Conservation (phyloP, 2,797 vertebrate species). For the Syndactyla subalaris region DNA sequence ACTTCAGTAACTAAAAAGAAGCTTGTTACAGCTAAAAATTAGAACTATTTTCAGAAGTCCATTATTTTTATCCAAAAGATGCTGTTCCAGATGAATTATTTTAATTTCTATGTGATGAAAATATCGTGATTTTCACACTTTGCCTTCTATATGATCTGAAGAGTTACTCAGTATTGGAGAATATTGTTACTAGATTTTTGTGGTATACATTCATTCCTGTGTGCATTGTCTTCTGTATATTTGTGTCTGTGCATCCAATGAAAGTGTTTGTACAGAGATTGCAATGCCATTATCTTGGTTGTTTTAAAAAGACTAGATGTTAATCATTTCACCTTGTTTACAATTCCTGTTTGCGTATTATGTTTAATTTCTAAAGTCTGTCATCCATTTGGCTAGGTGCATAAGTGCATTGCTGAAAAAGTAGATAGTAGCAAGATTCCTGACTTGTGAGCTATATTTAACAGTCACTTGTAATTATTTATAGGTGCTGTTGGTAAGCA, state of each 20-base stretch:
- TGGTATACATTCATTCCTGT: neutral
- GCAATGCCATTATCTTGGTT: neutral
- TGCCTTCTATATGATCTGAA: neutral
- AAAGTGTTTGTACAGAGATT: neutral
- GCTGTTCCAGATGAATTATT: neutral
- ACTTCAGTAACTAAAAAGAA: neutral
- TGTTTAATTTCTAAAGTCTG: neutral
- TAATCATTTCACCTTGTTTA: neutral
- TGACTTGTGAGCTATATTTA: neutral
- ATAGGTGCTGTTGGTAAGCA: conserved; percentile 94
- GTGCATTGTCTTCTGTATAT: neutral
- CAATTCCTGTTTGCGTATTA: neutral
- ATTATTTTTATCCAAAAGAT: neutral
- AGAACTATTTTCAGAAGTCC: neutral
- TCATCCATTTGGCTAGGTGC: neutral
- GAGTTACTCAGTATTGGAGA: neutral
- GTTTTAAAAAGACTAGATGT: neutral
- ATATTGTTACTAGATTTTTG: neutral
- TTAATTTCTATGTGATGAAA: neutral
- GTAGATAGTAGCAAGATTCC: neutral
- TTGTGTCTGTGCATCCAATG: neutral
- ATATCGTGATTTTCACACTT: neutral
- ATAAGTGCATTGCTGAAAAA: neutral
- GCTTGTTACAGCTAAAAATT: neutral
- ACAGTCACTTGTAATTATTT: conserved; percentile 31